Conservation (phyloP, 2,113 vertebrate genomes). For the Nannobrachium achirus region DNA sequence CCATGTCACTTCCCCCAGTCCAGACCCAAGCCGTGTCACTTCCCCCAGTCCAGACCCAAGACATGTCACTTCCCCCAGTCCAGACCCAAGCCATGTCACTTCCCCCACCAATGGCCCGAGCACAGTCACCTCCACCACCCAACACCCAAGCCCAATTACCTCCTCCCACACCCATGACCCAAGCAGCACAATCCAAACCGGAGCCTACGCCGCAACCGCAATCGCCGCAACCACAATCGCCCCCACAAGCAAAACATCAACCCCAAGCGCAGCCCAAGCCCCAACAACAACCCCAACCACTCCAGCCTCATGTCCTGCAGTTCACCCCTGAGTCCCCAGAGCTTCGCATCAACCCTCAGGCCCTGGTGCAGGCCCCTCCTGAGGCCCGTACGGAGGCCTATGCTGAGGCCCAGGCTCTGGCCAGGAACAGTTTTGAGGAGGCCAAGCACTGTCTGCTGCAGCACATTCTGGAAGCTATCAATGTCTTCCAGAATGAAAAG, state of each 20-base stretch:
- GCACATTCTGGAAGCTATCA: conserved; percentile 77
- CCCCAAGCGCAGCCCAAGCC: conserved; percentile 21
- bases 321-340: conserved; percentile 55
- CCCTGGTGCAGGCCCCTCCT: conserved; percentile 65
- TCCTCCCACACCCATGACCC: too few relatives aligned
- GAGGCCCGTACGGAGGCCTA: conserved; percentile 79
- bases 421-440: conserved; percentile 77
- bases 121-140: conserved; percentile 16
- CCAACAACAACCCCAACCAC: conserved; percentile 38
- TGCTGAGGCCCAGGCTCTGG: conserved; percentile 73
- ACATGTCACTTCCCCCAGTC: conserved; percentile 8
- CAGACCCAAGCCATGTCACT: not conserved
- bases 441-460: conserved; percentile 80
- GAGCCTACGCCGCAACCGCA: too few relatives aligned
- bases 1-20: too few relatives aligned
- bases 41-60: not conserved
- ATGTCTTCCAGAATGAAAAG: conserved; percentile 69
- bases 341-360: conserved; percentile 48
- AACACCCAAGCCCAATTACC: conserved; percentile 21
- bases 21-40: too few relatives aligned
- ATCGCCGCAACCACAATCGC: too few relatives aligned
- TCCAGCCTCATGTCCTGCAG: conserved; percentile 37
- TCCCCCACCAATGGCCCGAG: conserved; percentile 4
- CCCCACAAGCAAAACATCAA: too few relatives aligned
- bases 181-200: too few relatives aligned